Evolutionary conservation across 2,113 vertebrate species (phyloP), one percentile per base, ranked within the genome.

Genomic region (Prunella himalayana): DNA sequence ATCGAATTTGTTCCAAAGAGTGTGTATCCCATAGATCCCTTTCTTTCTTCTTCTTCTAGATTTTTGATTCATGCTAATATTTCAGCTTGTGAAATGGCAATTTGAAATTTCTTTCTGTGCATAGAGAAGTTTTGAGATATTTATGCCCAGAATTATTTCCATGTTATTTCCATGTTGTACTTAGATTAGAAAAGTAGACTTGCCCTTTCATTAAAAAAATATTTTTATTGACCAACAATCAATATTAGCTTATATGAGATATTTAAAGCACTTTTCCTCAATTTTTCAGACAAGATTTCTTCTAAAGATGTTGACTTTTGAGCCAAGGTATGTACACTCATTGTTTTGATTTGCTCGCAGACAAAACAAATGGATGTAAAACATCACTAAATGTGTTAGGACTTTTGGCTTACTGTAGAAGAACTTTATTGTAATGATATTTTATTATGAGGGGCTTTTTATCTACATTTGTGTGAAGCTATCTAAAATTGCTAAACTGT

Each of bases 401-500:
- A 69, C 27, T 83, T 59, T 70, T 41, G 18, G 1, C 15, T 53
- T 70, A 70, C 7, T 71, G 37, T n/a, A 54, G 30, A 59, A 23
- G 4, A 79, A 4, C 2, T 54, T 11, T 61, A 7, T 23, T 59
- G 12, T 13, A 64, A 47, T 42, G 2, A 15, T 11, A 13, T 41
- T 69, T 54, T 31, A 41, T 45, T 66, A 23, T 28, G 11, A n/a
- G 7, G 5, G 4, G 0, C 1, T 0, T 7, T 68, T 53, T 22
- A 50, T n/a, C 47, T 42, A 61, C 10, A 18, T 59, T 50, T 50
- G 13, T 33, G 28, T 60, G 28, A 28, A 66, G 9, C 16, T 54
- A 17, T 50, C 57, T 77, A 64, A 63, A 77, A 51, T 47, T 20
- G 4, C 4, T 66, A 13, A 66, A 66, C 20, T 51, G 9, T 45